Conservation (phyloP, 2,888 invertebrate genomes). For the Sinodicranocentrus sp. region DNA sequence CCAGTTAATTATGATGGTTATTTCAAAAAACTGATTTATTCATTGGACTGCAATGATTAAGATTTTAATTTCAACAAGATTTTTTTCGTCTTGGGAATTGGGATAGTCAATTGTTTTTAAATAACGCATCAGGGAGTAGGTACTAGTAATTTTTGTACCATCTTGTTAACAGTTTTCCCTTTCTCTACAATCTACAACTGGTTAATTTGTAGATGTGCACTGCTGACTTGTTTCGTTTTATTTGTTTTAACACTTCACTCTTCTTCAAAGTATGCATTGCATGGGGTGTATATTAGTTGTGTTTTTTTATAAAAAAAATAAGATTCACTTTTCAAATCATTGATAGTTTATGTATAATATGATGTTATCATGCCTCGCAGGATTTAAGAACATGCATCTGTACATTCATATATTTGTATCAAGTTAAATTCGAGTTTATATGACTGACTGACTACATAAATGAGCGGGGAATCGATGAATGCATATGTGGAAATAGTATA, state of each 20-base stretch:
- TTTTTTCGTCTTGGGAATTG: not conserved
- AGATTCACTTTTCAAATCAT: conserved; percentile 56
- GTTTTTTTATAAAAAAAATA: conserved; percentile 2
- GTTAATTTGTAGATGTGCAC: conserved; percentile 8
- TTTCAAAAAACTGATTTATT: too few relatives aligned
- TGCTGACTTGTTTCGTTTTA: not conserved
- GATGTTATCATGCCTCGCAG: conserved; percentile 18
- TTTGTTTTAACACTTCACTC: conserved; percentile 1
- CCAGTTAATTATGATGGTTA: too few relatives aligned
- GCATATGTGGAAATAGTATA: too few relatives aligned
- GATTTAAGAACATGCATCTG: not conserved
- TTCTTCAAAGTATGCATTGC: not conserved
- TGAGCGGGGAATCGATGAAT: too few relatives aligned
- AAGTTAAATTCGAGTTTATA: conserved; percentile 7
- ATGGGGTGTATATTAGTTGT: not conserved
- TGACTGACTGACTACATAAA: conserved; percentile 2
- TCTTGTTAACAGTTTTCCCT: conserved; percentile 60
- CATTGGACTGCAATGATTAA: not conserved
- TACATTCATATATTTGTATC: not conserved
- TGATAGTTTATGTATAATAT: conserved; percentile 25
- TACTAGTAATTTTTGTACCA: not conserved
- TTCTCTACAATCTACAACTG: conserved; percentile 36
- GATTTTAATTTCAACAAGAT: not conserved
- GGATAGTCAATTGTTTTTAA: not conserved
- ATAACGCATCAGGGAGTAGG: not conserved